phyloP scores from a whole-genome alignment of 1,140 invertebrate genomes.

The Acromyrmex heyeri region DNA sequence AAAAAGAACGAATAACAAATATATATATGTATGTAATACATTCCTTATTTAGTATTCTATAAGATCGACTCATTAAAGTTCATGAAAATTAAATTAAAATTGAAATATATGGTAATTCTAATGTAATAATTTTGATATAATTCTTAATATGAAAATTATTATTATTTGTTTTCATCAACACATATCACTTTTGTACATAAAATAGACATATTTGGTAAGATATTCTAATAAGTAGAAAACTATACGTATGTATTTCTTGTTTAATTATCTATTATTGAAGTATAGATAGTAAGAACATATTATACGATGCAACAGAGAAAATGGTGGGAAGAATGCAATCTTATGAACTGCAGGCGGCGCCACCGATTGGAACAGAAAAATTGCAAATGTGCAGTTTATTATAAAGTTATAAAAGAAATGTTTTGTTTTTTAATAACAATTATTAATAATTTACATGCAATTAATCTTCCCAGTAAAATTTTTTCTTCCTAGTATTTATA shows the following conservation, averaged over 20 bases:
- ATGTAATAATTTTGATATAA: neutral
- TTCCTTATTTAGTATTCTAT: constrained; percentile 12
- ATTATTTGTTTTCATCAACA: neutral
- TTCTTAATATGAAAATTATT: neutral
- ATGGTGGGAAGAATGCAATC: constrained; percentile 67
- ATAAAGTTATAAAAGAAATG: neutral
- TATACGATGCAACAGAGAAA: constrained; percentile 61
- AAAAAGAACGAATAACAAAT: neutral
- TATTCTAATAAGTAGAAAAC: neutral
- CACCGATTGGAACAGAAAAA: constrained; percentile 64
- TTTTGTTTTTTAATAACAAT: neutral
- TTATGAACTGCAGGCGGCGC: constrained; percentile 70
- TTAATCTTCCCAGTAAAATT: neutral
- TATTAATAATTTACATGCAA: neutral
- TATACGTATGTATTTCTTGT: neutral
- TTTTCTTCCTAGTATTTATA: neutral
- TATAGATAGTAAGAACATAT: constrained; percentile 13
- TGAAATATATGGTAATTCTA: neutral
- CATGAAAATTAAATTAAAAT: neutral
- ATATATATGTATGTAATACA: neutral
- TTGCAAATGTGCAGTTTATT: constrained; percentile 20
- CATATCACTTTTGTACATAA: neutral
- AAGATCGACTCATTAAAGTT: neutral
- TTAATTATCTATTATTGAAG: neutral
- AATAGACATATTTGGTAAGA: neutral